phyloP scores from a whole-genome alignment of 2,888 invertebrate genomes.

The Pseudoips prasinana region DNA sequence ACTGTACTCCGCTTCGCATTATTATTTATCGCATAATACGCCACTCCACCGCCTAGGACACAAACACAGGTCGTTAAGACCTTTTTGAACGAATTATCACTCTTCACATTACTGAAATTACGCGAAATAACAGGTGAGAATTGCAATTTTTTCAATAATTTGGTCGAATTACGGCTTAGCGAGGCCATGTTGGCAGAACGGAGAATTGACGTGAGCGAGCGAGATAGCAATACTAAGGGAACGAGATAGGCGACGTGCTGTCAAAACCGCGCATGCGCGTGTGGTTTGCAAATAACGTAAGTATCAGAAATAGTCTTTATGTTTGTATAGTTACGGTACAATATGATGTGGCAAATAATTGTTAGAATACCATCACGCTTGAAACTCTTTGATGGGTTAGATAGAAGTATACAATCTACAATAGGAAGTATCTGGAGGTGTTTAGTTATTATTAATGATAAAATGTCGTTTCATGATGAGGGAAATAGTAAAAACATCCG shows the following conservation, averaged over 20 bases:
- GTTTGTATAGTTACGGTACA: too few species aligned
- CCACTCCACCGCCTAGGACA: slow-evolving; percentile 64
- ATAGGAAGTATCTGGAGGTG: too few species aligned
- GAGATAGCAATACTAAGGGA: slow-evolving; percentile 28
- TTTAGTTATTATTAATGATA: too few species aligned
- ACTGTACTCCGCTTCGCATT: slow-evolving; percentile 61
- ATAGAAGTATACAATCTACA: too few species aligned
- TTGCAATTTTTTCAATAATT: slow-evolving; percentile 68
- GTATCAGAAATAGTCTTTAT: too few species aligned
- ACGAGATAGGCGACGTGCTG: slow-evolving; percentile 2
- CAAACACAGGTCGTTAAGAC: slow-evolving; percentile 66
- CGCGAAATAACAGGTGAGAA: slow-evolving; percentile 52
- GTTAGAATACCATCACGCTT: too few species aligned
- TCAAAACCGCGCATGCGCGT: slow-evolving; percentile 40
- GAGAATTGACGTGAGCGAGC: slow-evolving; percentile 57
- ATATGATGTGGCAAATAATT: too few species aligned
- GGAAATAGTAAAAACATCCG: too few species aligned
- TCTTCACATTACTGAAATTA: slow-evolving; percentile 57
- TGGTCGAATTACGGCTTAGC: slow-evolving; percentile 64
- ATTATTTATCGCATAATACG: slow-evolving; percentile 62
- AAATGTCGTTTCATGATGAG: too few species aligned
- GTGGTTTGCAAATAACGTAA: not conserved
- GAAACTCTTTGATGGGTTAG: too few species aligned
- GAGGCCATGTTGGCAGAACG: slow-evolving; percentile 79
- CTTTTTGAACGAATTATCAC: slow-evolving; percentile 51